Evolutionary conservation across 2,888 invertebrate species (phyloP), one percentile per base, ranked within the genome.

Genomic region (Muscina levida): DNA sequence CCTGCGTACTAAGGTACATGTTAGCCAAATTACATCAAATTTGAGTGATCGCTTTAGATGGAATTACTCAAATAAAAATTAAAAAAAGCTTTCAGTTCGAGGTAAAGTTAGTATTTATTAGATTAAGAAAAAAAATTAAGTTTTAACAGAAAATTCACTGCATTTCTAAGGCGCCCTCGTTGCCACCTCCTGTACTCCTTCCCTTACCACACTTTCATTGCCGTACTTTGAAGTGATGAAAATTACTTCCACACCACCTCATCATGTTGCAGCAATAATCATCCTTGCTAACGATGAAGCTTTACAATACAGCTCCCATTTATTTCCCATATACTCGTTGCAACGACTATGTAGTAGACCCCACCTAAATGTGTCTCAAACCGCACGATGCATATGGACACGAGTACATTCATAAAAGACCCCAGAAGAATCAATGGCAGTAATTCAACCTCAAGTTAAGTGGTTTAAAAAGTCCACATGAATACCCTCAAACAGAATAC

Each of bases 371-470:
- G 37, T 59, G 59, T 39, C 37, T 59, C 59, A 59, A 59, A 59
- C 53, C 31, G 8, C 3, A 31, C 31, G 4, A 13, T 6, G 53
- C 24, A 19, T 46, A 26, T 57, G 31, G 31, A 31, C 31, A 31
- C 31, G 3, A 31, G 31, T 31, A 31, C 4, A 31, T 3, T 3
- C 22, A 51, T 37, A 37, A 37, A 39, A 15, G 37, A 19, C 17
- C 6, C 15, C 13, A n/a, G 31, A 15, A 1, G 59, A 39, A 17
- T 17, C 17, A 59, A 31, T 59, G 39, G 11, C 68, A 56, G 75
- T 73, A 48, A 80, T 72, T 80, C 75, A 79, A 72, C 62, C 67
- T 79, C 72, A 68, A 79, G 53, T 76, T 76, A 80, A 80, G 72
- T 72, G 76, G 70, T 42, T 48, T 42, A 19, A 72, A 57, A 67